Evolutionary conservation across 1,140 invertebrate species (phyloP).

Genomic region (Teleogryllus occipitalis): DNA sequence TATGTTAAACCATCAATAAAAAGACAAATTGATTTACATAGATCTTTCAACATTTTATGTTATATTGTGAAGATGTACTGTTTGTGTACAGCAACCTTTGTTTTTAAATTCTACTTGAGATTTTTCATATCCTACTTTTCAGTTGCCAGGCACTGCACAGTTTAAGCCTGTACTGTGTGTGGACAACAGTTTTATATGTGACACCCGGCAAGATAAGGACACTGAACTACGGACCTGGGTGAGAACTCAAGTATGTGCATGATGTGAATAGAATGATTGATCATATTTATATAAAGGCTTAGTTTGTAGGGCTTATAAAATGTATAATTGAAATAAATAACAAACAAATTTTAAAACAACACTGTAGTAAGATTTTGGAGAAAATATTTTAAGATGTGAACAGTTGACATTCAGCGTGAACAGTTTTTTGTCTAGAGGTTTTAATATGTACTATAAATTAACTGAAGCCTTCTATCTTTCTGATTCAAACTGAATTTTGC

Average conservation of each 20-base stretch:
- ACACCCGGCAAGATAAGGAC: constrained; percentile 39
- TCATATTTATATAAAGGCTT: neutral
- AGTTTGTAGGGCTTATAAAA: no score
- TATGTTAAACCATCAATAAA: no score
- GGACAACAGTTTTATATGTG: constrained; percentile 68
- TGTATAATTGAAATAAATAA: neutral
- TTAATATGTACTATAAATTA: no score
- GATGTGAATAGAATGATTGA: neutral
- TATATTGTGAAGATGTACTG: neutral
- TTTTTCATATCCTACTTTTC: constrained; percentile 21
- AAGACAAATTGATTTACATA: neutral
- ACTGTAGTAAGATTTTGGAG: neutral
- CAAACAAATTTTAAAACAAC: neutral
- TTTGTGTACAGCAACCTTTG: neutral
- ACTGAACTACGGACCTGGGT: constrained; percentile 39
- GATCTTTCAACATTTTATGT: neutral
- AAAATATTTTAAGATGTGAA: neutral
- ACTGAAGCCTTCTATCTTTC: neutral
- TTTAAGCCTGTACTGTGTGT: constrained; percentile 76
- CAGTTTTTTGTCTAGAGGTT: no score
- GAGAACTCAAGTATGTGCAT: constrained; percentile 28
- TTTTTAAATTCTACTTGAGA: neutral
- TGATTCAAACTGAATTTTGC: neutral
- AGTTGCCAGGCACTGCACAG: constrained; percentile 43
- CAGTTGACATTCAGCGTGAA: no score